Base-by-base conservation (phyloP, 2,797 vertebrate species). In the Cephalopachus bancanus region DNA sequence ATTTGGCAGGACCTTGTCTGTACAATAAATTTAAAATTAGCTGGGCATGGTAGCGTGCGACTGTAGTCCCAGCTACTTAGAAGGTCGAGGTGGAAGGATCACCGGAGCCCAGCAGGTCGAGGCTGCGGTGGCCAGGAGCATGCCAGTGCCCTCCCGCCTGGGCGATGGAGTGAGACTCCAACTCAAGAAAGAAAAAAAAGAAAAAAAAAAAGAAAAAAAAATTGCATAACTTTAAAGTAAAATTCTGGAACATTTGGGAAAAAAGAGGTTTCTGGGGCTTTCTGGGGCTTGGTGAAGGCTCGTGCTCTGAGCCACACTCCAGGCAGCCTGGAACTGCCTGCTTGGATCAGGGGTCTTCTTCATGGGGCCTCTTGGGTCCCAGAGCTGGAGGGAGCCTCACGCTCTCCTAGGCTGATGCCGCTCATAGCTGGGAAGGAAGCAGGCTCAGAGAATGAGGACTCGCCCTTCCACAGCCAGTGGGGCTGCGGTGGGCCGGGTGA, bases 311-410 rank as follows among this genome's bases (percentile, higher is more conserved):
- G 71, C 64, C 49, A 3, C 0, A 0, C 14, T 44, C 26, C 8
- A 62, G 64, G 53, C 53, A 24, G 19, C 11, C 1, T 0, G 1
- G 24, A 75, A 30, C 10, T 10, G 6, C 9, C 9, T 1, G 1
- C 33, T 37, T 37, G 37, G 37, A 37, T 37, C 37, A 37, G 37
- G 37, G 37, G 37, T 37, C 37, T 37, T 37, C 96, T 91, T 71
- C 14, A 12, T 1, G 6, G 72, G 24, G 10, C 1, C 16, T 44
- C 72, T 62, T 22, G 91, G 85, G 30, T 85, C 65, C 3, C 10
- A 10, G 44, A 37, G 3, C 55, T 80, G 71, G 55, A 86, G 57
- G 55, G 60, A 89, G 72, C 9, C 78, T 62, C 17, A 0, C 1
- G 14, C 8, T 64, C 55, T 53, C 86, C 22, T 10, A 44, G 81